Base-by-base conservation (phyloP, 2,888 invertebrate genomes). In the Trachelus stipa region DNA sequence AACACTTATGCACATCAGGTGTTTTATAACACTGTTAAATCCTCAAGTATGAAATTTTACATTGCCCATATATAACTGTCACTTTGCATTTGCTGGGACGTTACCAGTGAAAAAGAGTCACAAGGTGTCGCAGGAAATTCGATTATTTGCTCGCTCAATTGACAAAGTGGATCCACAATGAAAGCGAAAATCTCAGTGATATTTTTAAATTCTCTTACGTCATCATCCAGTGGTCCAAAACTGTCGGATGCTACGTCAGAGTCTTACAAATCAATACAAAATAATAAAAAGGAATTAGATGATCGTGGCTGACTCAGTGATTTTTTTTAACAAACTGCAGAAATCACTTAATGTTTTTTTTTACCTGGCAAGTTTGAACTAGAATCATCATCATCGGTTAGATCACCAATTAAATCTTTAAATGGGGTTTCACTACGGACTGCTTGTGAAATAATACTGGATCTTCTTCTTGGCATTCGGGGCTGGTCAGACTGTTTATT, bases 61-160 rank as follows among this genome's bases (percentile, higher is more conserved):
- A 71, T 15, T 71, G 71, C 11, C 71, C 12, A 71, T 11, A 11
- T 71, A 15, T 31, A 71, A 15, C 23, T 71, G 31, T 71, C 34
- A 31, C 30, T 30, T 71, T 34, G 23, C 3, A 2, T 71, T 71
- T 71, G 23, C 9, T 56, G 56, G 9, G 9, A 71, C 31, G 31
- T 71, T 77, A 82, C 83, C 71, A 73, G 31, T 11, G 82, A 79
- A 74, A 76, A 79, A 3, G 80, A 80, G n/a, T 78, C 83, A n/a
- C 82, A 82, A 56, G 83, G 80, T 12, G 83, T 83, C 4, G 76
- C 77, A 4, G 79, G 79, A 31, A 83, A 82, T 73, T 82, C 73
- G 4, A 83, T 30, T 11, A 83, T 82, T 73, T 83, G 83, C 33
- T 82, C 79, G 34, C 83, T 83, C 15, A 83, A 68, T 73, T 83